Conservation (phyloP, 2,888 invertebrate species). For the Agrotis ipsilon region DNA sequence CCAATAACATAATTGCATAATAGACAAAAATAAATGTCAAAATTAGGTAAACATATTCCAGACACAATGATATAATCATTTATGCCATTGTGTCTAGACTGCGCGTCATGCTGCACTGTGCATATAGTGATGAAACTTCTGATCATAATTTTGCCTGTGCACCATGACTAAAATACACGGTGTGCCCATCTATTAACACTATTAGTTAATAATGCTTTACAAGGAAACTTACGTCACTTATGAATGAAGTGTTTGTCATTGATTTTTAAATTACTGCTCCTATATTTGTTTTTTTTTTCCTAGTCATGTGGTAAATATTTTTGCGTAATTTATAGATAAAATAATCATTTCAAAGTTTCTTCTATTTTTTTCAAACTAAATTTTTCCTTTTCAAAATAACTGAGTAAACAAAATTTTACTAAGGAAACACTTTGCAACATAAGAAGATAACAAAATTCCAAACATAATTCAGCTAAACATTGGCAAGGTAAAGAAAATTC, state of each 20-base stretch:
- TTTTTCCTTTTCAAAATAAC: not conserved
- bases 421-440: not conserved
- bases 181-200: conserved; percentile 51
- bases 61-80: not conserved
- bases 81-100: not conserved
- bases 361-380: not conserved
- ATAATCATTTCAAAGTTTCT: not conserved
- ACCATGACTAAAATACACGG: conserved; percentile 14
- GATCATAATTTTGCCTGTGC: not conserved
- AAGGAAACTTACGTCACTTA: conserved; percentile 60
- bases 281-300: conserved; percentile 5
- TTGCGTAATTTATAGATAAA: not conserved
- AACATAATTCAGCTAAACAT: not conserved
- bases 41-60: no score
- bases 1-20: not conserved
- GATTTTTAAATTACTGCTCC: conserved; percentile 16
- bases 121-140: conserved; percentile 28
- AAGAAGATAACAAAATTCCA: not conserved
- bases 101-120: not conserved
- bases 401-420: not conserved
- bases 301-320: no score
- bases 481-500: conserved; percentile 10
- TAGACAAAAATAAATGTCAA: no score
- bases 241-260: conserved; percentile 55
- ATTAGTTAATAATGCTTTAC: conserved; percentile 51